phyloP scores from a whole-genome alignment of 2,888 invertebrate species.

The Parochlus steinenii region DNA sequence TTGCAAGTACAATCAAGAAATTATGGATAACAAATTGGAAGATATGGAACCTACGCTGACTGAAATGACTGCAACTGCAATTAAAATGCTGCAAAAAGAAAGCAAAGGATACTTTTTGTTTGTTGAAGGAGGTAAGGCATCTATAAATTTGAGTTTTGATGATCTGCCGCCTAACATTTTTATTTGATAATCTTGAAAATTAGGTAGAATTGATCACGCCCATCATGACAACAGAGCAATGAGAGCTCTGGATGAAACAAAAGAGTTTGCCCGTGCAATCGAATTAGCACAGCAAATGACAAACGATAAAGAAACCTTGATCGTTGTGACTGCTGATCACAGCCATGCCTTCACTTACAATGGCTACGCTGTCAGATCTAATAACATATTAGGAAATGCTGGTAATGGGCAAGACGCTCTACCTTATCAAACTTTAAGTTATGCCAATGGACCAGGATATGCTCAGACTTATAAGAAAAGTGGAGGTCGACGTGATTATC shows the following conservation, averaged over 20 bases:
- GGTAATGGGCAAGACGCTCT: constrained; percentile 32
- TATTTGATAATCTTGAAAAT: too few species aligned
- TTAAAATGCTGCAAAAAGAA: constrained; percentile 47
- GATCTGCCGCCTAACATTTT: too few species aligned
- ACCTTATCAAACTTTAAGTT: constrained; percentile 42
- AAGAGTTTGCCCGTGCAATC: constrained; percentile 59
- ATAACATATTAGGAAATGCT: constrained; percentile 38
- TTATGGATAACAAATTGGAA: constrained; percentile 22
- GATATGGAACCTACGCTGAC: constrained; percentile 46
- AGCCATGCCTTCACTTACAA: constrained; percentile 56
- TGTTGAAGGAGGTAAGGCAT: constrained; percentile 48
- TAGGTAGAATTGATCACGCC: constrained; percentile 61
- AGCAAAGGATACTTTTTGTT: constrained; percentile 46
- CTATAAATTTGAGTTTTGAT: background rate
- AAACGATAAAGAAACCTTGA: constrained; percentile 50
- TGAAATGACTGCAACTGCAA: constrained; percentile 66
- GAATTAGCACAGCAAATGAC: constrained; percentile 42
- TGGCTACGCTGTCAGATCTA: constrained; percentile 47
- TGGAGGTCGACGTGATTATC: constrained; percentile 17
- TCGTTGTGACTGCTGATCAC: constrained; percentile 68
- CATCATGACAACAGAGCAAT: constrained; percentile 54
- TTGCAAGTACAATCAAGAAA: constrained; percentile 52
- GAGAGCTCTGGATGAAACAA: constrained; percentile 61
- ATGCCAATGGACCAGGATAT: constrained; percentile 48
- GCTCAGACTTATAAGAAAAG: constrained; percentile 16